Evolutionary conservation across 2,888 invertebrate species (phyloP), one percentile per base, ranked within the genome.

Genomic region (Phyllotreta cruciferae): DNA sequence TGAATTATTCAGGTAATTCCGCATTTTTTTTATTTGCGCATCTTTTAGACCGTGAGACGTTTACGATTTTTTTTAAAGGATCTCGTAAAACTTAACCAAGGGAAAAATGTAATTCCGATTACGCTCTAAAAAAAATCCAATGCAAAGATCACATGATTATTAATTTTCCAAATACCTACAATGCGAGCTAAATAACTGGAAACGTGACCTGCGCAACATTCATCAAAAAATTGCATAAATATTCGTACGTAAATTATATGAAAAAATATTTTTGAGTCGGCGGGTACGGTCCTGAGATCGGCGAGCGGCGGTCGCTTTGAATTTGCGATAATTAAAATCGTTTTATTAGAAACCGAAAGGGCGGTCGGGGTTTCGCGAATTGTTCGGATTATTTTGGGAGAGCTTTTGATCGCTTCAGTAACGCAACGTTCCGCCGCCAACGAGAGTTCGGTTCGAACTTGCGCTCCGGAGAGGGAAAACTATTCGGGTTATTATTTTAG

Each of bases 261-360:
- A 24, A 24, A 24, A 24, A 24, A 24, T n/a, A n/a, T n/a, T n/a
- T n/a, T n/a, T n/a, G n/a, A 24, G 24, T 24, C 4, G 24, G 1
- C 4, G 24, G 24, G 24, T 24, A 24, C 24, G 24, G 24, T 24
- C 24, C 24, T 41, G 54, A 54, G 54, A 35, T 54, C 39, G 13
- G 54, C 11, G 9, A 13, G 54, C 24, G 42, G 42, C 54, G 14
- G 39, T 58, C 52, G 34, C 34, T 42, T 58, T 50, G 58, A 58
- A 50, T 58, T 50, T 42, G 58, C 44, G 58, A 58, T 58, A 58
- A 58, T 58, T 58, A 50, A 58, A 58, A 58, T 58, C 50, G 58
- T 58, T 50, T 49, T 58, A 50, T 58, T 58, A 58, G 47, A 57
- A 50, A 50, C 58, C 49, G 52, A 58, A 50, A 50, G 58, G 58